A percentile compares a stretch with the other conserved stretches of the same genome.
Evolutionary conservation across 2,888 invertebrate genomes (phyloP).

Genomic region (Dryobota labecula): DNA sequence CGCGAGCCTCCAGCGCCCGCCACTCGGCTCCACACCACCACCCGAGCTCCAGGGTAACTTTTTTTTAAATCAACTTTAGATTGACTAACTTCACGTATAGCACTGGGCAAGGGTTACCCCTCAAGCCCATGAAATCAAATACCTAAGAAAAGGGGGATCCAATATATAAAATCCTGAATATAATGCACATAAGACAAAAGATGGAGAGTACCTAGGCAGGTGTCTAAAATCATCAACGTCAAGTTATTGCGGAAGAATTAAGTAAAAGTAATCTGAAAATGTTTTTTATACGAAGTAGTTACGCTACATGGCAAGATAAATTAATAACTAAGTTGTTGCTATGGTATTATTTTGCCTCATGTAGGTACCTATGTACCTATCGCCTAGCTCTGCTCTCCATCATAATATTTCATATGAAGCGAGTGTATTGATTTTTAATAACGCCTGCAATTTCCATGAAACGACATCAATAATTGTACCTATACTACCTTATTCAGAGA

Average conservation of each 20-base stretch:
- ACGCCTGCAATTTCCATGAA: conserved; percentile 62
- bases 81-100: background rate
- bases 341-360: conserved; percentile 6
- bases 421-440: conserved; percentile 68
- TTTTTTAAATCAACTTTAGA: conserved; percentile 2
- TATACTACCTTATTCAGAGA: conserved; percentile 37
- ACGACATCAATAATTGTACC: conserved; percentile 47
- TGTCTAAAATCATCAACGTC: background rate
- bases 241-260: conserved; percentile 2
- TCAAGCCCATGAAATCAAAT: background rate
- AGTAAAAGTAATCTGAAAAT: conserved; percentile 3
- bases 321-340: conserved; percentile 27
- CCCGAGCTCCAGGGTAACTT: conserved; percentile 36
- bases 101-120: background rate
- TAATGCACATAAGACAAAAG: background rate
- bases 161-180: background rate
- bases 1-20: conserved; percentile 51
- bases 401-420: conserved; percentile 32
- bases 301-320: conserved; percentile 10
- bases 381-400: background rate
- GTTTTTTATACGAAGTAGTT: background rate
- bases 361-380: background rate
- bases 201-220: background rate
- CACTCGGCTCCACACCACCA: conserved; percentile 25
- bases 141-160: background rate